Evolutionary conservation across 1,140 invertebrate genomes (phyloP), one percentile per base, ranked within the genome.

Genomic region (Tetramorium alpestre): DNA sequence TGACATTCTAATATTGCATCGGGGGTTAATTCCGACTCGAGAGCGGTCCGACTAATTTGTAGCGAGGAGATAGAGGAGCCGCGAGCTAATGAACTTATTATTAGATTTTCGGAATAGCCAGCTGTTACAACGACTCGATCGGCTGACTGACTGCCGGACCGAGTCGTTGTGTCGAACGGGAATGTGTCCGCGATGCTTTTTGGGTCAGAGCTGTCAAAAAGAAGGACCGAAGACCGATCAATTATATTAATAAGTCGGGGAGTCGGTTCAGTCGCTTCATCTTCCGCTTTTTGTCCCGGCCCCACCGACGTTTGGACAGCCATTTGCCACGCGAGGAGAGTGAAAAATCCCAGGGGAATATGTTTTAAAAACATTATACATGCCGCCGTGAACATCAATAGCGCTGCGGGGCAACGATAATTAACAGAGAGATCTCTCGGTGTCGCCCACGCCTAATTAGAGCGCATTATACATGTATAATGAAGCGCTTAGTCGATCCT

Each of bases 71-170:
- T 28, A 58, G 62, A 85, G 47, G 11, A 49, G 18, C 51, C 72
- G 77, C 38, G 51, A 73, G 76, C 88, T 92, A 92, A 93, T 90
- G 89, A 93, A 90, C 91, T 92, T 93, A 91, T 92, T 93, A 93
- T 93, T 93, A 91, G 92, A 93, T 92, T 92, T 93, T 77, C 56
- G 80, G 82, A 92, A 91, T 91, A 82, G 64, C 28, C 64, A 64
- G 33, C 56, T 70, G 81, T 56, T 67, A 69, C 10, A 49, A 47
- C 76, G 65, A 33, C 33, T 87, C 56, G 85, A 89, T 84, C 80
- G 65, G 22, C 38, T 78, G 77, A 64, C 33, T 33, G 76, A 87
- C 62, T 41, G 62, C 44, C 58, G 28, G 18, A 51, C 58, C 64
- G 28, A 67, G 56, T 11, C 56, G 85, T 28, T 41, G n/a, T 33